Base-by-base conservation (phyloP, 30 jellyfish, hydroid and myxozoan species). In the Aurelia sp. region DNA sequence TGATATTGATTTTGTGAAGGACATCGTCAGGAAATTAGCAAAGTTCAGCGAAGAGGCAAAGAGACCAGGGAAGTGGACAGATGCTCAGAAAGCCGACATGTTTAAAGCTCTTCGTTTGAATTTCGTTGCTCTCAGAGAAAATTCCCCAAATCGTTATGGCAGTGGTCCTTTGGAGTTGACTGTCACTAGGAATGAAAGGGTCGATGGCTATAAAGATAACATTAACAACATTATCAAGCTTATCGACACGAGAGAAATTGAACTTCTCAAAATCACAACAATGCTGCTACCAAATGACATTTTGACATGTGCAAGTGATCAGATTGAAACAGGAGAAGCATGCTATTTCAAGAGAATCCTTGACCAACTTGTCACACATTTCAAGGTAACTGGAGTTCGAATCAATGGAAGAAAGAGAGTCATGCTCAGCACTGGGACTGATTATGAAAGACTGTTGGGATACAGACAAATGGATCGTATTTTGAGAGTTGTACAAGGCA, bases 281-380 rank as follows among this genome's bases (percentile, higher is more conserved):
- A 11, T 35, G 20, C 55, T 73, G 47, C 85, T 73, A 20, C 85
- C 85, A 17, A 73, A 67, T 41, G 85, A 73, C 55, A 73, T 73
- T 16, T 44, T 73, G 71, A 73, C 70, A 47, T 73, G 85, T 19
- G 24, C 85, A 18, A 67, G 52, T 4, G 50, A 67, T 24, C 52
- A 73, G 18, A 11, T 35, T 47, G 35, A 47, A 48, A 21, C 72
- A 48, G 24, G 55, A 1, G 85, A 73, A 53, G 85, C 58, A 21
- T 73, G 85, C 71, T 73, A 73, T 41, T 73, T 73, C 71, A 73
- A 73, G 24, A 66, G 55, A 27, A 73, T 73, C 50, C 61, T 73
- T 17, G 85, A 73, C 71, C 85, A 73, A 48, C 71, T 73, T 31
- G 85, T 73, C 13, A 73, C 85, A 2, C 52, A 73, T 35, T 73